phyloP scores from a whole-genome alignment of 2,113 vertebrate genomes.

The Vulpes vulpes region DNA sequence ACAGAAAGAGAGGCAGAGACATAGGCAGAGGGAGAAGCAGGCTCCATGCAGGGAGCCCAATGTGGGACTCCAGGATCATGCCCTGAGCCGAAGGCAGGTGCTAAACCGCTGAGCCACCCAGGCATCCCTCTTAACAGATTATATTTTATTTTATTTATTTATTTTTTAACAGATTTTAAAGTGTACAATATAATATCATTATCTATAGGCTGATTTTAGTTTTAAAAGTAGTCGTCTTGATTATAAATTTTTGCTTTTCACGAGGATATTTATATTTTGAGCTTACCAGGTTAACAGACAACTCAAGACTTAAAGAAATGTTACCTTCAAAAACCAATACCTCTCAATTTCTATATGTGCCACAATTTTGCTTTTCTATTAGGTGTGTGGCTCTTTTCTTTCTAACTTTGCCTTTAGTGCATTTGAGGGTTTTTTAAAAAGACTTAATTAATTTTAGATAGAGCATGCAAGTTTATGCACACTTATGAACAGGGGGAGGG shows the following conservation, averaged over 20 bases:
- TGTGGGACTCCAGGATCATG: too few species aligned
- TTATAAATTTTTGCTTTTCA: conserved; percentile 9
- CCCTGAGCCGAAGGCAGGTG: too few species aligned
- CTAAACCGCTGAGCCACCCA: too few species aligned
- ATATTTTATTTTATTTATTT: too few species aligned
- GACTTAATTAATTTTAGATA: neutral
- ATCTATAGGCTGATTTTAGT: neutral
- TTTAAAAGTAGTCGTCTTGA: conserved; percentile 12
- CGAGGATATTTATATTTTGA: conserved; percentile 14
- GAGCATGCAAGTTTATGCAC: too few species aligned
- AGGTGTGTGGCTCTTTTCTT: neutral
- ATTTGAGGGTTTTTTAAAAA: neutral
- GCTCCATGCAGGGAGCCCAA: too few species aligned
- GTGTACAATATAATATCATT: neutral
- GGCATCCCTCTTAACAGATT: too few species aligned
- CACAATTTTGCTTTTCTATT: neutral
- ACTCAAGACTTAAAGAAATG: neutral
- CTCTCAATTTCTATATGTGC: neutral
- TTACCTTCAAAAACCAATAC: neutral
- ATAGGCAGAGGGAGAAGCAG: too few species aligned
- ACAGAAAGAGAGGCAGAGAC: too few species aligned
- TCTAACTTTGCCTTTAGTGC: neutral
- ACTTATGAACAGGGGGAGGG: neutral
- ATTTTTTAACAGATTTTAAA: conserved; percentile 12
- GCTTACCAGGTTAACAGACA: neutral